Conservation (phyloP, 2,113 vertebrate species). For the Hylia prasina region DNA sequence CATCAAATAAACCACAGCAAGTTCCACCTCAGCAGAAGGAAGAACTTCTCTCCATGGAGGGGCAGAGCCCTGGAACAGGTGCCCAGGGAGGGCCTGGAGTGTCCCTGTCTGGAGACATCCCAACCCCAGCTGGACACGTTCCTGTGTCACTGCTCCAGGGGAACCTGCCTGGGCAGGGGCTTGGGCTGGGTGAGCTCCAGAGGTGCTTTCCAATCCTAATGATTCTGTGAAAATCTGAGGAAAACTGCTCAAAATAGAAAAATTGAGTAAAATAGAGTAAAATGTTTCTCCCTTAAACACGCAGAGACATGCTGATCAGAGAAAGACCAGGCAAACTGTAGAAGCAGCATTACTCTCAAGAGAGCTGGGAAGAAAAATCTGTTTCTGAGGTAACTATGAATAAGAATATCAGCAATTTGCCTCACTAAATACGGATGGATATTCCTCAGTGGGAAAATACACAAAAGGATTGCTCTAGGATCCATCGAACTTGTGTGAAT, state of each 20-base stretch:
- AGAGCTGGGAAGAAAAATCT: neutral
- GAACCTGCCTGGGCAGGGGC: neutral
- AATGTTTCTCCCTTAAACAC: neutral
- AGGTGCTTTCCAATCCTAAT: fast-evolving
- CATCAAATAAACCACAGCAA: neutral
- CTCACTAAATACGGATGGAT: neutral
- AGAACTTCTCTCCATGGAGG: neutral
- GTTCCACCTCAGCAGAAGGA: neutral
- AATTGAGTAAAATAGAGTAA: neutral
- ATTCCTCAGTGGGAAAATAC: neutral
- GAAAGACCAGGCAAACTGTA: neutral
- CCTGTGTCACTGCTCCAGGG: neutral
- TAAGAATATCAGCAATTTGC: neutral
- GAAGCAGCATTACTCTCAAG: neutral
- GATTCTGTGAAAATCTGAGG: neutral
- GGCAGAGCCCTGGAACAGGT: neutral
- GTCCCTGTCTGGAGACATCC: neutral
- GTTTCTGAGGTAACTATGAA: neutral
- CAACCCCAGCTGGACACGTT: neutral
- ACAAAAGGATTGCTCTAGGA: neutral
- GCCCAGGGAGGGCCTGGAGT: neutral
- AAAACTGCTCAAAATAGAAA: neutral
- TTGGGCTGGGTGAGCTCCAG: neutral
- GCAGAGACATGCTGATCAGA: neutral
- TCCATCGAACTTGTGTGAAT: neutral